phyloP scores from a whole-genome alignment of 2,113 vertebrate species.

The Xyliphius kryptos region DNA sequence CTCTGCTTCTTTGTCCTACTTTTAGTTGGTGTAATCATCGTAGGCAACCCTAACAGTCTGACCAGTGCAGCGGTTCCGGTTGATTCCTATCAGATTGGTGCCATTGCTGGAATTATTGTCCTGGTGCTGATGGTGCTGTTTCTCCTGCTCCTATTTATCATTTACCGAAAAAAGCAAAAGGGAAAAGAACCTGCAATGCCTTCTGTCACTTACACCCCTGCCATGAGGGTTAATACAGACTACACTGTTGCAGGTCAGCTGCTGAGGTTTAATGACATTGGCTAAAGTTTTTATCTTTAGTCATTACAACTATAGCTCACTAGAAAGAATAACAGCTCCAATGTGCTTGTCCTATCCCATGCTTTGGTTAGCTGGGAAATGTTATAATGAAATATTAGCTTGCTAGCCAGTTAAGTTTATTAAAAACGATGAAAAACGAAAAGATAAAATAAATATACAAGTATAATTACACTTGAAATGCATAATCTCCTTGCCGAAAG shows the following conservation, averaged over 20 bases:
- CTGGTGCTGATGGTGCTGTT: constrained; percentile 85
- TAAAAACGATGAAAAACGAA: no score
- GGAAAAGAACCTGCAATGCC: constrained; percentile 85
- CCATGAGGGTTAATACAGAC: constrained; percentile 79
- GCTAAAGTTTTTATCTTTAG: no score
- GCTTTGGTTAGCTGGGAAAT: no score
- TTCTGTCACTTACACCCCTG: constrained; percentile 84
- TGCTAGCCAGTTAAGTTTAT: no score
- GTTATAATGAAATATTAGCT: no score
- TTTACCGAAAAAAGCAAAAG: constrained; percentile 91
- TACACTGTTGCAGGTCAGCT: constrained; percentile 74
- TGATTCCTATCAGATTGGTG: constrained; percentile 89
- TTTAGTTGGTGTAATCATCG: constrained; percentile 80
- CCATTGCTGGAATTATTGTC: constrained; percentile 82
- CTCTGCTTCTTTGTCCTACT: background rate
- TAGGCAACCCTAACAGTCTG: constrained; percentile 83
- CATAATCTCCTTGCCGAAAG: no score
- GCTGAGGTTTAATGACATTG: no score
- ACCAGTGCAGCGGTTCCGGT: constrained; percentile 84
- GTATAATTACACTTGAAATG: no score
- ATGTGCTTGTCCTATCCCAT: no score
- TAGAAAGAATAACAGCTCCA: no score
- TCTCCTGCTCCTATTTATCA: constrained; percentile 81
- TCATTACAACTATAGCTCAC: no score
- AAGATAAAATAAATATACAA: no score